Conservation (phyloP, 2,888 invertebrate species). For the Bugulina stolonifera region DNA sequence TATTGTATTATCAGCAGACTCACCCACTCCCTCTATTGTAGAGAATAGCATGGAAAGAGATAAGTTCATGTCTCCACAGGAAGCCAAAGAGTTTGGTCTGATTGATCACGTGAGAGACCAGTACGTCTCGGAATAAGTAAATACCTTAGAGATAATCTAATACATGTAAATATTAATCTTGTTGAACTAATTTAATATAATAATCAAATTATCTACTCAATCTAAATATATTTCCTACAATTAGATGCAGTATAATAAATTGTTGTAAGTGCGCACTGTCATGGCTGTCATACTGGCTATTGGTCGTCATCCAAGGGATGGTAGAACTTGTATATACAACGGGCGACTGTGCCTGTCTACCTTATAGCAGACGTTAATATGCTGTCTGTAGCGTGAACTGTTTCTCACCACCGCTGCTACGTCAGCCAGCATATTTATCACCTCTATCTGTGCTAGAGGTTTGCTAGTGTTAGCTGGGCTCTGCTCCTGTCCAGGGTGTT, state of each 20-base stretch:
- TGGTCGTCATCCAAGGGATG: too few relatives aligned
- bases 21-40: too few relatives aligned
- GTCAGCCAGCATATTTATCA: neutral
- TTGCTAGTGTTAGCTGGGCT: neutral
- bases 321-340: neutral
- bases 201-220: too few relatives aligned
- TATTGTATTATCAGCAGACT: too few relatives aligned
- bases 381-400: neutral
- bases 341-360: neutral
- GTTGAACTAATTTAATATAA: too few relatives aligned
- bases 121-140: conserved; percentile 3
- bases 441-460: neutral
- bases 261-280: too few relatives aligned
- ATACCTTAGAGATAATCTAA: too few relatives aligned
- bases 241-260: too few relatives aligned
- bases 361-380: neutral
- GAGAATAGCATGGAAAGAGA: conserved; percentile 85
- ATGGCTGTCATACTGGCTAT: too few relatives aligned
- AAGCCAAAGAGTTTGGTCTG: conserved; percentile 85
- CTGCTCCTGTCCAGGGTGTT: neutral
- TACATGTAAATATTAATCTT: too few relatives aligned
- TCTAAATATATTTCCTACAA: too few relatives aligned
- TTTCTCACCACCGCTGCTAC: neutral
- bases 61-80: conserved; percentile 82
- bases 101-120: conserved; percentile 71